Conservation (phyloP, 2,888 invertebrate genomes). For the Cephus pygmeus region DNA sequence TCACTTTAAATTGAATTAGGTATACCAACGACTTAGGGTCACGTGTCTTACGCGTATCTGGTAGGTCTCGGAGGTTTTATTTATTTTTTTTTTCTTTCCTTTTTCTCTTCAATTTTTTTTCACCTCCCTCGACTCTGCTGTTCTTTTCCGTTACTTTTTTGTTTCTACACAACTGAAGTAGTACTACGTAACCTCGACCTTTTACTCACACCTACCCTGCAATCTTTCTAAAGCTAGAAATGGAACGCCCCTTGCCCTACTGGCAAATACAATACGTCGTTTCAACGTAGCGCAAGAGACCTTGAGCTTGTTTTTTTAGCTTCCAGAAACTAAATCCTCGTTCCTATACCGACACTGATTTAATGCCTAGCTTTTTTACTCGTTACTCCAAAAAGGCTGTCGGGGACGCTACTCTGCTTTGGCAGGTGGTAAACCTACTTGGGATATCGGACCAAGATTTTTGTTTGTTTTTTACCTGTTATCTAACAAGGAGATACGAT, state of each 20-base stretch:
- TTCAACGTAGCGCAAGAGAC: neutral
- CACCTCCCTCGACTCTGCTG: too few species aligned
- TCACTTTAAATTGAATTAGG: neutral
- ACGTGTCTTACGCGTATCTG: neutral
- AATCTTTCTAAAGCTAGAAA: neutral
- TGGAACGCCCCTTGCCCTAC: neutral
- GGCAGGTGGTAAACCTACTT: neutral
- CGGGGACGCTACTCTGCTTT: neutral
- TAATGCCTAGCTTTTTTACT: neutral
- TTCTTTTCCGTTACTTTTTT: neutral
- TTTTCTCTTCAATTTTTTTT: too few species aligned
- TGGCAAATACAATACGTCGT: neutral
- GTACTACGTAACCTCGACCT: neutral
- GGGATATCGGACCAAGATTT: neutral
- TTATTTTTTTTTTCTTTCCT: too few species aligned
- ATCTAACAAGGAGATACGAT: neutral
- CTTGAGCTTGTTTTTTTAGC: neutral
- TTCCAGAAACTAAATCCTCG: neutral
- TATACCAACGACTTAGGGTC: neutral
- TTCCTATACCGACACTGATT: neutral
- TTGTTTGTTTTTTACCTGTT: neutral
- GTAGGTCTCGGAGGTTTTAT: neutral
- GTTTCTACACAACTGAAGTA: neutral
- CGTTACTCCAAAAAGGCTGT: neutral
- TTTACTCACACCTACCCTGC: neutral